Base-by-base conservation (phyloP, 2,113 vertebrate species). In the Hippoglossus stenolepis region DNA sequence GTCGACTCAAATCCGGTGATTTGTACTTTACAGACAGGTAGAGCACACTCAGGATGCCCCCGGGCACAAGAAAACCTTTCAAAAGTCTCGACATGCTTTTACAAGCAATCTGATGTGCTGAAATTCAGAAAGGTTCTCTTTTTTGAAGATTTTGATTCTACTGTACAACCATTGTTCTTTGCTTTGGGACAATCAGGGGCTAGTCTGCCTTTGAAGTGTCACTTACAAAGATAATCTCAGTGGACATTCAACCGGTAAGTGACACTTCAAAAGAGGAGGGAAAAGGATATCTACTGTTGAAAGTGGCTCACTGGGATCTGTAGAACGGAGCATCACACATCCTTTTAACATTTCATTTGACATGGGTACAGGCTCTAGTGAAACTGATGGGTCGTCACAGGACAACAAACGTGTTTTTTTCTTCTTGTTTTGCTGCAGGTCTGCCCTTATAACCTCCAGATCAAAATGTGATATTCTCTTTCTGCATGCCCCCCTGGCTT, bases 171-270 rank as follows among this genome's bases (percentile, higher is more conserved):
- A 20, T 20, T 70, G 45, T 45, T 73, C 35, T 72, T 72, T 72
- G 1, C n/a, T 81, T 85, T 63, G 5, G 49, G 51, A 63, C 56
- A 66, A 62, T 65, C 45, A 43, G 5, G 8, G 31, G 56, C 75
- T 45, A 56, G 60, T 40, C 59, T 21, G 6, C 64, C 45, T 81
- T 74, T 79, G 76, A 83, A 74, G 68, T 86, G 79, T 76, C 70
- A 71, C 23, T 84, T 79, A 65, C 14, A 23, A 53, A 53, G 14
- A 68, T 59, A 40, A 57, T 71, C 31, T 74, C 40, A 71, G 21
- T 40, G 51, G 49, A 57, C 64, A 47, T 54, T 78, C n/a, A 49
- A n/a, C 65, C 62, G 35, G 24, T 73, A 72, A 88, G 67, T 79
- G 82, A 76, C 69, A 77, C 70, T 85, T 79, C 68, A 81, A 49